Evolutionary conservation across 2,888 invertebrate species (phyloP).

Genomic region (Papilio gigon): DNA sequence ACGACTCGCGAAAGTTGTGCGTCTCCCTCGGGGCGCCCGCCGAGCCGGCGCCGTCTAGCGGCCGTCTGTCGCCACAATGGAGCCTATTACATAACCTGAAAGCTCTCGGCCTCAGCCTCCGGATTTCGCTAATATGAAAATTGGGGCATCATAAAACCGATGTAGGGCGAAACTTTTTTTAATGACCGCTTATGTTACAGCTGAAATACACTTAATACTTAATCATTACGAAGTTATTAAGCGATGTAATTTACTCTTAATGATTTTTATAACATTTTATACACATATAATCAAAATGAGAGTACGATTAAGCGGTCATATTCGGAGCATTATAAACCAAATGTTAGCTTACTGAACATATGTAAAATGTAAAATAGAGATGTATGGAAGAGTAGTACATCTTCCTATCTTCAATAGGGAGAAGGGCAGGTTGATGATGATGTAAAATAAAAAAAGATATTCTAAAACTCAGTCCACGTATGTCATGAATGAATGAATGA

Average conservation of each 20-base stretch:
- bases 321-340: no score
- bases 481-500: no score
- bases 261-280: neutral
- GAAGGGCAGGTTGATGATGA: no score
- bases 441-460: no score
- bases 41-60: conserved; percentile 79
- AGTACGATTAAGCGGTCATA: neutral
- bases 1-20: conserved; percentile 41
- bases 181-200: conserved; percentile 3
- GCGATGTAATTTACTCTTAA: neutral
- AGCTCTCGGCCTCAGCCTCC: conserved; percentile 37
- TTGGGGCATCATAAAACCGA: conserved; percentile 38
- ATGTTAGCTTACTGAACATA: no score
- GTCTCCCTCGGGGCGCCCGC: conserved; percentile 77
- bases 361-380: no score
- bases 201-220: neutral
- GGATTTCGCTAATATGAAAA: conserved; percentile 41
- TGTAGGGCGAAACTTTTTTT: conserved; percentile 39
- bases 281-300: neutral
- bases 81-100: conserved; percentile 72
- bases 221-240: neutral
- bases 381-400: no score
- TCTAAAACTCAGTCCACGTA: no score
- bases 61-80: conserved; percentile 67
- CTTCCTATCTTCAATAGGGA: no score